Conservation (phyloP, 2,113 vertebrate species). For the Salvelinus namaycush region DNA sequence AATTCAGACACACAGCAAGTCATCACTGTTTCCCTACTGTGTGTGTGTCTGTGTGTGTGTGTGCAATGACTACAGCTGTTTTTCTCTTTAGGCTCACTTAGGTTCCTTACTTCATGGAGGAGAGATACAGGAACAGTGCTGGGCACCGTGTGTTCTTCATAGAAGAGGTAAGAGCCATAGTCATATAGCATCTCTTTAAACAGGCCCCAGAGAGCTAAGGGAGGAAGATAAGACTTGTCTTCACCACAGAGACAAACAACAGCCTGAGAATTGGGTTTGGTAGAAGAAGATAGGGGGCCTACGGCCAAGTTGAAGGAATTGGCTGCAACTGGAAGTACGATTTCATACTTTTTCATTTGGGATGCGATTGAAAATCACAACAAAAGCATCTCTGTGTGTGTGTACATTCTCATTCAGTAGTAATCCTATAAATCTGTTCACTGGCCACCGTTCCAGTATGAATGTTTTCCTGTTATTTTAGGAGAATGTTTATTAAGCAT, state of each 20-base stretch:
- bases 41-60: too few relatives aligned
- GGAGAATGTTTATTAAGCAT: conserved; percentile 54
- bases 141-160: background rate
- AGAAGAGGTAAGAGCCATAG: background rate
- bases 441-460: conserved; percentile 50
- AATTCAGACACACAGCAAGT: conserved; percentile 39
- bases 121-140: conserved; percentile 18
- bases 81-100: conserved; percentile 3
- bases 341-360: too few relatives aligned
- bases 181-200: background rate
- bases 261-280: background rate
- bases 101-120: conserved; percentile 10
- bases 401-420: conserved; percentile 33
- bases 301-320: too few relatives aligned
- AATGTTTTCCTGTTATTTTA: conserved; percentile 41
- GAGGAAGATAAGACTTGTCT: background rate
- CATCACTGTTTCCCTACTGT: conserved; percentile 11
- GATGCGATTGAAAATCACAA: too few relatives aligned
- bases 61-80: conserved; percentile 38
- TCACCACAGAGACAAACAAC: background rate
- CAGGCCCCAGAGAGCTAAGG: background rate
- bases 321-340: too few relatives aligned
- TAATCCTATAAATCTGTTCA: conserved; percentile 68
- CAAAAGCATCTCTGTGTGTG: too few relatives aligned
- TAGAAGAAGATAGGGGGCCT: too few relatives aligned